Conservation (phyloP, 2,888 invertebrate species). For the Bugulina stolonifera region DNA sequence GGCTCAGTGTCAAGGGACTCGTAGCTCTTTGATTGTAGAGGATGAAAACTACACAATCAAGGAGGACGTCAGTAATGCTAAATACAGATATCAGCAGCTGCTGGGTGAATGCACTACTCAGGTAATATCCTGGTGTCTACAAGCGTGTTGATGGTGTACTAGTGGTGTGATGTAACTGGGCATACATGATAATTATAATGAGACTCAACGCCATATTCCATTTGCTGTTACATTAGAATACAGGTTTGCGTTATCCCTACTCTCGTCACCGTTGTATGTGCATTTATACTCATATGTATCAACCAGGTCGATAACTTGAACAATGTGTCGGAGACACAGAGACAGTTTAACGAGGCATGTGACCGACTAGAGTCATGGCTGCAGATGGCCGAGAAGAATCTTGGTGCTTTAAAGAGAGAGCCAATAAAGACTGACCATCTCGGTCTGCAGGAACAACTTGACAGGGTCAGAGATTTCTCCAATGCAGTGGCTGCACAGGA, state of each 20-base stretch:
- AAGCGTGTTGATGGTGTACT: too few relatives aligned
- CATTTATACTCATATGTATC: too few relatives aligned
- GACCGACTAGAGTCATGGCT: conserved; percentile 91
- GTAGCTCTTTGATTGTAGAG: conserved; percentile 21
- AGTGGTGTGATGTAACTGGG: too few relatives aligned
- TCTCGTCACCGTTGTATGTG: too few relatives aligned
- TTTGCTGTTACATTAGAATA: too few relatives aligned
- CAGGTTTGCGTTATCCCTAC: too few relatives aligned
- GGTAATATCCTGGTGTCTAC: too few relatives aligned
- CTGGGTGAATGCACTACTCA: conserved; percentile 74
- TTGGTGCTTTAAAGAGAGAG: conserved; percentile 66
- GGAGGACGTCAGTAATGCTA: conserved; percentile 58
- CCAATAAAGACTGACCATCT: conserved; percentile 79
- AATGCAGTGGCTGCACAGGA: conserved; percentile 81
- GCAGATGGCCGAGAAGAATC: conserved; percentile 64
- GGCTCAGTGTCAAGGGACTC: conserved; percentile 54
- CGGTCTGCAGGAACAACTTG: conserved; percentile 78
- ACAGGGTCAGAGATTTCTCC: conserved; percentile 74
- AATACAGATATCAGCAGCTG: conserved; percentile 62
- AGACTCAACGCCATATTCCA: too few relatives aligned
- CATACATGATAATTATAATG: too few relatives aligned
- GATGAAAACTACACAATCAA: conserved; percentile 34
- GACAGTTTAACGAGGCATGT: conserved; percentile 92
- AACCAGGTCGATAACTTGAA: conserved; percentile 77
- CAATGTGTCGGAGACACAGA: conserved; percentile 80